A percentile compares a stretch with the other conserved stretches of the same genome.
phyloP scores from a whole-genome alignment of 1,140 invertebrate species.

The Cecropterus lyciades region DNA sequence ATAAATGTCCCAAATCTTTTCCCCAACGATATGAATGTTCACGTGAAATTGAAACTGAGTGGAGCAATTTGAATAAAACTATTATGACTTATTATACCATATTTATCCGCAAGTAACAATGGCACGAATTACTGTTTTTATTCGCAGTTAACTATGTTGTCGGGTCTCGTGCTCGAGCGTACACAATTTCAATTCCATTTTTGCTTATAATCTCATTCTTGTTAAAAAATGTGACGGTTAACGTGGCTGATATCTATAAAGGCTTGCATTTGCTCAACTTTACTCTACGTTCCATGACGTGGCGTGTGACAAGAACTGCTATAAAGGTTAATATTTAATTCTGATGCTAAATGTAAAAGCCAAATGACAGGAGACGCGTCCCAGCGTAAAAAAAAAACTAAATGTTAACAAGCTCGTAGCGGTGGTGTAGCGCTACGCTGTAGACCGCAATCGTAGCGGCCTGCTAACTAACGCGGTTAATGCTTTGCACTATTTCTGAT shows the following conservation, averaged over 20 bases:
- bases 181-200: constrained; percentile 8
- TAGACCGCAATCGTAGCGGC: constrained; percentile 3
- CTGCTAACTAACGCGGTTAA: constrained; percentile 31
- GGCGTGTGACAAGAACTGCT: not conserved
- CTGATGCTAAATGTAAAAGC: constrained; percentile 38
- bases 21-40: not conserved
- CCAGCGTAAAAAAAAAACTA: constrained; percentile 25
- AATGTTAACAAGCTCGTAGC: constrained; percentile 40
- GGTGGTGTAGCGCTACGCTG: constrained; percentile 22
- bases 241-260: not conserved
- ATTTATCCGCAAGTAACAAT: constrained; percentile 25
- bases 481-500: constrained; percentile 25
- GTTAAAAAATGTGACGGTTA: constrained; percentile 8
- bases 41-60: constrained; percentile 17
- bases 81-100: constrained; percentile 16
- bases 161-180: constrained; percentile 10
- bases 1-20: constrained; percentile 1
- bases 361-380: constrained; percentile 35
- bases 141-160: constrained; percentile 21
- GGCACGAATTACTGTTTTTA: constrained; percentile 17
- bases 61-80: constrained; percentile 24
- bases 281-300: not conserved
- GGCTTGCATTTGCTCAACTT: constrained; percentile 1
- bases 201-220: constrained; percentile 11
- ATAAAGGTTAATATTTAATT: constrained; percentile 7